phyloP scores from a whole-genome alignment of 2,888 invertebrate species.

The Latrodectus hesperus region DNA sequence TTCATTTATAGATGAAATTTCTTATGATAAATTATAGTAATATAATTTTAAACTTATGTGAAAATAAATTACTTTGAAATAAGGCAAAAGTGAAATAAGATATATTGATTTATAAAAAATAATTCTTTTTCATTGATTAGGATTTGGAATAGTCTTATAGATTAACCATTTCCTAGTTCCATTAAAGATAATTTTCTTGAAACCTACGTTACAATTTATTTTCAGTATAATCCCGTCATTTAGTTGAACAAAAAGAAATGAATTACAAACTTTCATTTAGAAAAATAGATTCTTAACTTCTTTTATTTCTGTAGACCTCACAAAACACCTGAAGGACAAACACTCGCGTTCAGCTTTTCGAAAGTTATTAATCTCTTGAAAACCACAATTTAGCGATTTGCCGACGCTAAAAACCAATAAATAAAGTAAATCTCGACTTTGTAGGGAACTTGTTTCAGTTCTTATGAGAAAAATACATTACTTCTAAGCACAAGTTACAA shows the following conservation, averaged over 20 bases:
- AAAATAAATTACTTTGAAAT: too few relatives aligned
- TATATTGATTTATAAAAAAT: background rate
- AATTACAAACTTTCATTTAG: conserved; percentile 46
- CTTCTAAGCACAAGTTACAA: conserved; percentile 39
- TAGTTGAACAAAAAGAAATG: conserved; percentile 17
- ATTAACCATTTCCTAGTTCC: background rate
- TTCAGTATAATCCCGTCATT: conserved; percentile 51
- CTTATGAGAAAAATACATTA: conserved; percentile 62
- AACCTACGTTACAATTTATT: conserved; percentile 20
- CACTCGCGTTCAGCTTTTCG: conserved; percentile 6
- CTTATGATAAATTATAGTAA: too few relatives aligned
- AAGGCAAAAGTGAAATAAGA: too few relatives aligned
- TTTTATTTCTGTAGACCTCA: background rate
- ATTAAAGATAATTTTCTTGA: background rate
- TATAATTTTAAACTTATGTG: too few relatives aligned
- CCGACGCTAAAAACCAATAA: conserved; percentile 59
- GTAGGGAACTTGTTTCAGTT: conserved; percentile 22
- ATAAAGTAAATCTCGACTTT: conserved; percentile 53
- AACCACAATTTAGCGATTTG: conserved; percentile 69
- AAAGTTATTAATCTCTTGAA: conserved; percentile 69
- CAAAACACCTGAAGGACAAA: background rate
- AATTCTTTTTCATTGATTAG: background rate
- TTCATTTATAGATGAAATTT: too few relatives aligned
- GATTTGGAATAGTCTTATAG: background rate
- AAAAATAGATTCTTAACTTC: conserved; percentile 7